Evolutionary conservation across 2,113 vertebrate species (phyloP).

Genomic region (Ia io): DNA sequence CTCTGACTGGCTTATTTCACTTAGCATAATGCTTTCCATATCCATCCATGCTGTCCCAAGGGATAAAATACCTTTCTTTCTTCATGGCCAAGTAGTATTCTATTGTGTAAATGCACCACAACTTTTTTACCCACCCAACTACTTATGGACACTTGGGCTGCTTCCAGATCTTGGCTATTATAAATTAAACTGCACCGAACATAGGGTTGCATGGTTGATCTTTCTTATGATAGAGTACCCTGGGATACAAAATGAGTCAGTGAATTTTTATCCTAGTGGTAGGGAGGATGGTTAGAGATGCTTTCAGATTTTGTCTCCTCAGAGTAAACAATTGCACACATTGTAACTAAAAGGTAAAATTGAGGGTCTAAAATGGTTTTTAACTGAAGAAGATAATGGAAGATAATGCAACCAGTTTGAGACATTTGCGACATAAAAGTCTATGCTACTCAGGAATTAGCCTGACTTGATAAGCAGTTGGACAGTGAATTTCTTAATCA

Average conservation of each 20-base stretch:
- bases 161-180: no score
- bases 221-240: not conserved
- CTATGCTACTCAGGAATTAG: not conserved
- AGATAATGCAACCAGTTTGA: constrained; percentile 18
- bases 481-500: not conserved
- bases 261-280: not conserved
- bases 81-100: no score
- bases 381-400: not conserved
- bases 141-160: no score
- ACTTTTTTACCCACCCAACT: no score
- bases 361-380: not conserved
- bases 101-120: no score
- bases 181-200: no score
- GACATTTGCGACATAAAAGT: not conserved
- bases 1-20: no score
- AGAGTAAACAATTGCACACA: not conserved
- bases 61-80: no score
- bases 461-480: not conserved
- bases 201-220: not conserved
- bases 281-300: not conserved
- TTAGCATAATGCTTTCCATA: no score
- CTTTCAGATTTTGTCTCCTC: constrained; percentile 21
- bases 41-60: no score
- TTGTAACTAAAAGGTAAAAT: not conserved
- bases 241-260: not conserved